Evolutionary conservation across 2,888 invertebrate genomes (phyloP), one percentile per base, ranked within the genome.

Genomic region (Hirtodrosophila histrioides): DNA sequence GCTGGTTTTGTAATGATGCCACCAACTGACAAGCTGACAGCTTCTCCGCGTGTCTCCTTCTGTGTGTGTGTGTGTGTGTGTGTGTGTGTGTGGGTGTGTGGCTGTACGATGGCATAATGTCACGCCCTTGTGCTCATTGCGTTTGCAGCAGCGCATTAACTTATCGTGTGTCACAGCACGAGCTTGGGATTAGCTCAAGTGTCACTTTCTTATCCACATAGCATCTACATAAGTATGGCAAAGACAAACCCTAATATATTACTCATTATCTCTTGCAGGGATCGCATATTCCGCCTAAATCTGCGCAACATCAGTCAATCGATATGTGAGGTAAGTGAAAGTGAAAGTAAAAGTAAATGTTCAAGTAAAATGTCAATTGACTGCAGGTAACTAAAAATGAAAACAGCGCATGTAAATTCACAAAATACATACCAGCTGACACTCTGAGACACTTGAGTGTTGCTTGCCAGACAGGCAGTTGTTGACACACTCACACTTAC

Each of bases 251-350:
- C 4, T 80, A 60, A 78, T 76, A 49, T 76, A 62, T 70, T 62
- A 69, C 51, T 48, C 35, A 48, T 69, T 75, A 49, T 75, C 57
- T 48, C 6, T 68, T 71, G 43, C 93, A 94, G 94, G 94, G 94
- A 94, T 92, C 93, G 94, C 86, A 93, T 94, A 84, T 94, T 93
- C 92, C 94, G 93, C 80, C 91, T 94, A 77, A 94, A 94, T 90
- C 93, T 94, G 92, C 92, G 93, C 84, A 94, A 94, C 91, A 94
- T 94, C 86, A 94, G 94, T 89, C 94, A 94, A 91, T 94, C 94
- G 64, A 94, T 94, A 89, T 94, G 94, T 86, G 94, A 94, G 93
- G 94, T 94, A 92, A 93, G 94, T 88, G 50, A 73, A 31, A 41
- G 17, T 45, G 17, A 46, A 45, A 53, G 46, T 12, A 9, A 56